Conservation (phyloP, 1,140 invertebrate species). For the Drosophila leontia region DNA sequence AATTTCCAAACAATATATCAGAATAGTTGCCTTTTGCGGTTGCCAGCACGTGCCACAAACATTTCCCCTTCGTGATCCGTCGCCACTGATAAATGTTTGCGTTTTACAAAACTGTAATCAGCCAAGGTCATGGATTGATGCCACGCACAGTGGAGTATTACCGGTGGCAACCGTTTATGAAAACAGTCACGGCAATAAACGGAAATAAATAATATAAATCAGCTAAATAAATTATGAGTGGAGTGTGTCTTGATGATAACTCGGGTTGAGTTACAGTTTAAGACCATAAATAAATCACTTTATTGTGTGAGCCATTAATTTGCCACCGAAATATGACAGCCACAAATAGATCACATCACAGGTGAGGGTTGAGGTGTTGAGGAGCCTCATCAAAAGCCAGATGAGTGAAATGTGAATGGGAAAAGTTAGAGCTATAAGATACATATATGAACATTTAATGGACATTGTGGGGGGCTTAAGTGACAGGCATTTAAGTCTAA, state of each 20-base stretch:
- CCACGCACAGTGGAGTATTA: conserved; percentile 40
- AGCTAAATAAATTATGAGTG: conserved; percentile 31
- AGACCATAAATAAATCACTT: conserved; percentile 31
- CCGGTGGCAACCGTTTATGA: conserved; percentile 15
- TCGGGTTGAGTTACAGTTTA: conserved; percentile 11
- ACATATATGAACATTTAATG: conserved; percentile 38
- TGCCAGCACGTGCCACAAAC: conserved; percentile 48
- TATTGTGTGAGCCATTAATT: conserved; percentile 27
- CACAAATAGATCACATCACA: conserved; percentile 27
- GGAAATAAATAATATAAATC: conserved; percentile 49
- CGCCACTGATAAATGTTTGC: conserved; percentile 37
- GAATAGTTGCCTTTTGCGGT: conserved; percentile 34
- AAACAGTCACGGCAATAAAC: conserved; percentile 40
- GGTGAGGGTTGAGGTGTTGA: conserved; percentile 1
- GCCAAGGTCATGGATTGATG: conserved; percentile 22
- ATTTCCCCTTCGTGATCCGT: conserved; percentile 30
- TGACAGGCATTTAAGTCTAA: conserved; percentile 24
- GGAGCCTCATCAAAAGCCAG: conserved; percentile 5
- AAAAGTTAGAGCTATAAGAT: conserved; percentile 40
- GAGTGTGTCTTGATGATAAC: conserved; percentile 18
- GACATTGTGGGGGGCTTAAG: conserved; percentile 40
- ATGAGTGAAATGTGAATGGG: conserved; percentile 47
- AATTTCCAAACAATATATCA: conserved; percentile 38
- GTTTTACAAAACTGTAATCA: conserved; percentile 53
- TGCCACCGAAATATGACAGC: conserved; percentile 33